Base-by-base conservation (phyloP, 2,113 vertebrate species). In the Pluvianellus socialis region DNA sequence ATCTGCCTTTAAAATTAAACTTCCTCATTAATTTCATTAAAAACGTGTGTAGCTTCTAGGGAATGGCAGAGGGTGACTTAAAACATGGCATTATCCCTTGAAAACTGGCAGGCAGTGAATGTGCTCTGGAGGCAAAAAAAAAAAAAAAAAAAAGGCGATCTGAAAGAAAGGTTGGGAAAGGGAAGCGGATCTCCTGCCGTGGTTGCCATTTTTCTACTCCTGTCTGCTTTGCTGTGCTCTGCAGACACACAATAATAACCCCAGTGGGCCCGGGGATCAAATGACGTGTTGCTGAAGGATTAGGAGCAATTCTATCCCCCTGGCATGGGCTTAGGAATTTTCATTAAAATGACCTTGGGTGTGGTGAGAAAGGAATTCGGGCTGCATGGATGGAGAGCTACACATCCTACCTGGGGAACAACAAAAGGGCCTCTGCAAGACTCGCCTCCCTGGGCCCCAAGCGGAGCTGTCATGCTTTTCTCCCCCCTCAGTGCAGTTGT, bases 261-360 rank as follows among this genome's bases (percentile, higher is more conserved):
- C 97, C 95, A 92, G 89, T 94, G 95, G 96, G 96, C 96, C 84
- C 0, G 23, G 91, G 98, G 98, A 99, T 99, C 98, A 98, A 98
- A 98, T 99, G 98, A 98, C 75, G 96, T 96, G 96, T 97, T 92
- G 98, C 97, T 97, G 98, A 98, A 98, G 98, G 99, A 99, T 99
- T 99, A 99, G 97, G 96, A 97, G 99, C 98, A 99, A 99, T 98
- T 98, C 98, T 98, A 99, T 99, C 98, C 98, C 94, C 97, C 98
- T 99, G 98, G 98, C 98, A 97, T 96, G 95, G 97, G 95, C 70
- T 97, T 97, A 98, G 98, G 99, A 99, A 99, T 99, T 99, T 99
- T 99, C 98, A 99, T 99, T 99, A 99, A 99, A 98, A 98, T 99
- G 98, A 99, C 98, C 98, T 98, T 98, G 99, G 99, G 98, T 98